Percentiles rank a stretch among this genome's conserved stretches.
Evolutionary conservation across 1,140 invertebrate species (phyloP).

Genomic region (Pogonognathellus flavescens): DNA sequence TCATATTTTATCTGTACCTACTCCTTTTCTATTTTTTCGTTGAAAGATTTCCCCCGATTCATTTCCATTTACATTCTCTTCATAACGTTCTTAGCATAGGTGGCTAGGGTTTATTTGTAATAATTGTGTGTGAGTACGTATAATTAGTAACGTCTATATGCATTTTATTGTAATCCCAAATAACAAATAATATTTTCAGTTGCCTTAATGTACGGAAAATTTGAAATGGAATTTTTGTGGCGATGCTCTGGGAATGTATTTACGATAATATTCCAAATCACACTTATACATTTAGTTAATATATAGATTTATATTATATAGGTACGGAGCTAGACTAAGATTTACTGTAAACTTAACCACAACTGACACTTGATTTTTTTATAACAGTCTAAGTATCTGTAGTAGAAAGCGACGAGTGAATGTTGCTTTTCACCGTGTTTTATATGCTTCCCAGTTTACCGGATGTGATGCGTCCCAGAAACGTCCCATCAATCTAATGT

Average conservation of each 20-base stretch:
- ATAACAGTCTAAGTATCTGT: no score
- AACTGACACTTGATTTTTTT: no score
- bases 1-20: not conserved
- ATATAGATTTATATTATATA: not conserved
- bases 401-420: no score
- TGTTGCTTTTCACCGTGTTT: no score
- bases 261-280: not conserved
- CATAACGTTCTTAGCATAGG: not conserved
- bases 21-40: not conserved
- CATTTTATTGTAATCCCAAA: not conserved
- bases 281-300: not conserved
- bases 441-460: no score
- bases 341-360: no score
- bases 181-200: conserved; percentile 12
- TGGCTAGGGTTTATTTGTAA: not conserved
- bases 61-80: not conserved
- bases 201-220: conserved; percentile 23
- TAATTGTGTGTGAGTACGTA: not conserved
- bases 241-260: conserved; percentile 30
- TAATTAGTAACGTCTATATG: no score
- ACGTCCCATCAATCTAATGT: no score
- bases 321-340: not conserved
- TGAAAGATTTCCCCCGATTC: conserved; percentile 18
- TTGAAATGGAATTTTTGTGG: conserved; percentile 12
- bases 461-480: no score